Conservation (phyloP, 2,113 vertebrate species). For the Hiodon alosoides region DNA sequence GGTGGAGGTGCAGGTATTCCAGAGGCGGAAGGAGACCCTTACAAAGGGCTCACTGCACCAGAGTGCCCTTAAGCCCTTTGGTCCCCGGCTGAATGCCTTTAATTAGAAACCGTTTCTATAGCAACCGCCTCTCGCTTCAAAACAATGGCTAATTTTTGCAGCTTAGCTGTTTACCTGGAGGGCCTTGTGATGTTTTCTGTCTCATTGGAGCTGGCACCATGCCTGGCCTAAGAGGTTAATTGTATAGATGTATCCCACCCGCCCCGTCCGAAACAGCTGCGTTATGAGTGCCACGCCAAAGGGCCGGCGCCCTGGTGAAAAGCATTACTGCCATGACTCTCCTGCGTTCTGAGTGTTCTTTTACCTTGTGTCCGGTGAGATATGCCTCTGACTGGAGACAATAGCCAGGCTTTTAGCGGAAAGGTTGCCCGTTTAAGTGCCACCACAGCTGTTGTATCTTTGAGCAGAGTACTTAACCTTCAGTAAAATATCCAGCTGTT, state of each 20-base stretch:
- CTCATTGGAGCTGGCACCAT: slow-evolving; percentile 74
- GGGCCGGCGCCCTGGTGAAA: slow-evolving; percentile 43
- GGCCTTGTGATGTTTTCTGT: slow-evolving; percentile 73
- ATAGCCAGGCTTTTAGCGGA: too few relatives aligned
- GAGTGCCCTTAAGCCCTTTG: slow-evolving; percentile 95
- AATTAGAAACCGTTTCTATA: slow-evolving; percentile 99
- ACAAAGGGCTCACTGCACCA: slow-evolving; percentile 74
- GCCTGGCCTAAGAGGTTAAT: slow-evolving; percentile 78
- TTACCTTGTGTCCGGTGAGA: too few relatives aligned
- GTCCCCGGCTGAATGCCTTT: slow-evolving; percentile 95
- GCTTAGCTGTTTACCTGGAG: slow-evolving; percentile 99
- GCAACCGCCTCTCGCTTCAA: slow-evolving; percentile 93
- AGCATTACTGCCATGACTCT: slow-evolving; percentile 56
- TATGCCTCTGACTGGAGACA: too few relatives aligned
- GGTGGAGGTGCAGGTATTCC: slow-evolving; percentile 78
- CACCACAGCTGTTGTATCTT: too few relatives aligned
- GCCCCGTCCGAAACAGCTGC: slow-evolving; percentile 30
- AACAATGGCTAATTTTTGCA: slow-evolving; percentile 97
- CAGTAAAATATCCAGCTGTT: too few relatives aligned
- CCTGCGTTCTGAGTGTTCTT: not conserved
- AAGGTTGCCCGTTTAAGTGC: too few relatives aligned
- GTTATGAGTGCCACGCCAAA: slow-evolving; percentile 45
- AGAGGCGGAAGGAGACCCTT: slow-evolving; percentile 75
- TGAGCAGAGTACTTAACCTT: too few relatives aligned
- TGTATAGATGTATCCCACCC: slow-evolving; percentile 54